These are phyloP conservation scores for Rhabditoides inermis DNA, from an alignment of 2,888 invertebrate genomes.

Conservation along the genomic window DNA sequence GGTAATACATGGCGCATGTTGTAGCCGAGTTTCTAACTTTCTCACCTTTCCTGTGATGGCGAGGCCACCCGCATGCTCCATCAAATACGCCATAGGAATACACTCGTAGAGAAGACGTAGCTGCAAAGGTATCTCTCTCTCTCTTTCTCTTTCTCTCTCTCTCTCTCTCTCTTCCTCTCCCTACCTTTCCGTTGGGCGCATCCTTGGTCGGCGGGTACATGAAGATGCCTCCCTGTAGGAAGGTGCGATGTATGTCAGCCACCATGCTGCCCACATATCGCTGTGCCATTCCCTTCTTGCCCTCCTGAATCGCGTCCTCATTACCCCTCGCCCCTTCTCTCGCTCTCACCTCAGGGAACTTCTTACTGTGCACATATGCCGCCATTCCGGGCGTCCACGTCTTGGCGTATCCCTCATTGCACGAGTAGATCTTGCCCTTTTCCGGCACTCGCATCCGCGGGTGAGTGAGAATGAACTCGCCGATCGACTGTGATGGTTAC, in stretches of 20 bases:
- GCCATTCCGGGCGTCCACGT: constrained; percentile 62
- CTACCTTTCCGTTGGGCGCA: constrained; percentile 77
- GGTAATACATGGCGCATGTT: too few relatives aligned
- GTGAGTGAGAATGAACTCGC: constrained; percentile 72
- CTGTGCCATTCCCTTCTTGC: constrained; percentile 69
- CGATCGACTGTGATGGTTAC: constrained; percentile 60
- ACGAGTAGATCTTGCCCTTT: constrained; percentile 78
- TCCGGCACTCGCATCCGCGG: constrained; percentile 73
- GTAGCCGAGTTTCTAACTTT: too few relatives aligned
- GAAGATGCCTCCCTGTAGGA: constrained; percentile 95
- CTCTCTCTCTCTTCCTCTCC: neutral
- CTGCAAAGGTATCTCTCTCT: constrained; percentile 55
- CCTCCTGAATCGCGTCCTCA: too few relatives aligned
- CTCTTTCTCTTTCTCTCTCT: neutral
- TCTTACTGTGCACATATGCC: constrained; percentile 64
- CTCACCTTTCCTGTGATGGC: constrained; percentile 63
- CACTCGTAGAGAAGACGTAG: constrained; percentile 87
- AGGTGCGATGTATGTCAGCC: constrained; percentile 91
- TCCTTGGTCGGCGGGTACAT: constrained; percentile 86
- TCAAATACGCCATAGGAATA: constrained; percentile 86
- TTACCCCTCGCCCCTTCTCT: too few relatives aligned
- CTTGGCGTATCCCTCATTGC: constrained; percentile 65
- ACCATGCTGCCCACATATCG: constrained; percentile 98
- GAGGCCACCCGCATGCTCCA: constrained; percentile 75
- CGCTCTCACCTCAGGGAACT: constrained; percentile 54